A percentile compares a stretch with the other conserved stretches of the same genome.
Conservation (phyloP, 2,888 invertebrate genomes). For the Brachypalpus laphriformis region DNA sequence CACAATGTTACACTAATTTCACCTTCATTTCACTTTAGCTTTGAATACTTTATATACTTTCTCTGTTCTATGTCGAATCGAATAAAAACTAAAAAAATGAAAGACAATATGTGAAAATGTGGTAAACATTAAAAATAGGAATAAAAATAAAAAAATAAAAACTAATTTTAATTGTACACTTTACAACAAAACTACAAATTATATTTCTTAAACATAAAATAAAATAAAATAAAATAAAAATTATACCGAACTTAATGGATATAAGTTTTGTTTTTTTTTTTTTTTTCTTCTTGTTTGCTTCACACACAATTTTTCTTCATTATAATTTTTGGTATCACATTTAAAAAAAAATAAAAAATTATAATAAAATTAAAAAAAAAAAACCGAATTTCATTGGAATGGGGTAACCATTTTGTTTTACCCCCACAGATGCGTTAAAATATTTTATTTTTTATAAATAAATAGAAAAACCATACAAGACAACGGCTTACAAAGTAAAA, state of each 20-base stretch:
- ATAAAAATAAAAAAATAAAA: not conserved
- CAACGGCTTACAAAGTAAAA: not conserved
- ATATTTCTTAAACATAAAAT: not conserved
- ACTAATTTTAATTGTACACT: not conserved
- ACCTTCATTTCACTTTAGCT: not conserved
- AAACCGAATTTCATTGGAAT: conserved; percentile 11
- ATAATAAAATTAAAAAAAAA: conserved; percentile 6
- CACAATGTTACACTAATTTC: conserved; percentile 54
- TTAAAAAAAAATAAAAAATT: not conserved
- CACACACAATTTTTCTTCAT: conserved; percentile 3
- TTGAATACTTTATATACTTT: not conserved
- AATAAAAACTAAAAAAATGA: not conserved
- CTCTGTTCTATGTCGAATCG: not conserved
- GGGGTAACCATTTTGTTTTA: conserved; percentile 4
- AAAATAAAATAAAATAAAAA: too few species aligned
- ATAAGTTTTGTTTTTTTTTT: not conserved
- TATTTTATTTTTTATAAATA: too few species aligned
- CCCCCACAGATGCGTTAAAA: too few species aligned
- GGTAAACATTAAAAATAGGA: not conserved
- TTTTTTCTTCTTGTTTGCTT: not conserved
- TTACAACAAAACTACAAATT: not conserved
- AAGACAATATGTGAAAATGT: not conserved
- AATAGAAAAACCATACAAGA: not conserved
- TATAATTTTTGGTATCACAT: conserved; percentile 52
- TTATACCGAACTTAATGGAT: not conserved